Conservation (phyloP, 2,113 vertebrate species). For the Halcyon malimbica region DNA sequence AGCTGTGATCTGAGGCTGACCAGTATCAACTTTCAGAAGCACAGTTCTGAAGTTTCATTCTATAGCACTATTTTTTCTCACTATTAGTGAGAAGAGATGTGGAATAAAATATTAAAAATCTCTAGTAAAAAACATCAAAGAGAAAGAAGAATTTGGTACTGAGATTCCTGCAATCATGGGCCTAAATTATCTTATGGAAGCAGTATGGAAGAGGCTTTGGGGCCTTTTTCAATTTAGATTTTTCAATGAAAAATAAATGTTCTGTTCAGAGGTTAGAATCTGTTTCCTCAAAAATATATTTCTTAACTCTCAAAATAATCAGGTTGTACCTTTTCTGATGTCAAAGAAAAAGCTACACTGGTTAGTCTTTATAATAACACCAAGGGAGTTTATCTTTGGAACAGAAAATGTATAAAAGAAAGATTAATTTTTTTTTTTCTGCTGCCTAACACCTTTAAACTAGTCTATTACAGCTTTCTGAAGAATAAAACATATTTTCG, state of each 20-base stretch:
- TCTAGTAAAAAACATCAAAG: slow-evolving; percentile 10
- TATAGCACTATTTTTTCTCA: background rate
- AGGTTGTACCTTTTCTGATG: background rate
- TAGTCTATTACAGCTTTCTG: background rate
- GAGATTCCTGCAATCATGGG: background rate
- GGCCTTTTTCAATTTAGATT: background rate
- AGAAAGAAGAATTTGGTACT: background rate
- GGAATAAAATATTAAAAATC: slow-evolving; percentile 18
- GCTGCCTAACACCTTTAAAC: background rate
- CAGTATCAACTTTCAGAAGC: background rate
- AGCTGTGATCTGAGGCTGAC: background rate
- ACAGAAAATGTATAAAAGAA: background rate
- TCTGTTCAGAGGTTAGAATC: background rate
- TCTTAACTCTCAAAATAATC: background rate
- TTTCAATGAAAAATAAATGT: background rate
- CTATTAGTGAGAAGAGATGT: background rate
- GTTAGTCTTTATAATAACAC: background rate
- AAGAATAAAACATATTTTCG: background rate
- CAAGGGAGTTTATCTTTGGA: background rate
- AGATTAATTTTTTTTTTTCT: background rate
- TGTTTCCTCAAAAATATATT: background rate
- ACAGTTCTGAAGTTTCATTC: background rate
- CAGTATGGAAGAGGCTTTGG: background rate
- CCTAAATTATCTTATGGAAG: background rate
- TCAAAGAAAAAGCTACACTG: background rate